Evolutionary conservation across 2,113 vertebrate species (phyloP).

Genomic region (Blennius ocellaris): DNA sequence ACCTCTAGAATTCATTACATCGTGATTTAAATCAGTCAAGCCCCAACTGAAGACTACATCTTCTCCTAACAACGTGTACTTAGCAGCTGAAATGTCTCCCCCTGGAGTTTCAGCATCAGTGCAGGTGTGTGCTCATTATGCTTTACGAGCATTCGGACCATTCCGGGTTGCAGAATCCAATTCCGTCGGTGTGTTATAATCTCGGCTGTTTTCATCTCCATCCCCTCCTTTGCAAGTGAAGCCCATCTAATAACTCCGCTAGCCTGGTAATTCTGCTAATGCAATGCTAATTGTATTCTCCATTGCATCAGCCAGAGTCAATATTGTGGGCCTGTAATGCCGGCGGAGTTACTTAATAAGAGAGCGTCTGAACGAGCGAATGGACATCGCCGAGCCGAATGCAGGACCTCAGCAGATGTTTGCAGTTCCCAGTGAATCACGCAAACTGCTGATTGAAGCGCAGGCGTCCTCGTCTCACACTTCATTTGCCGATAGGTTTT

Average conservation of each 20-base stretch:
- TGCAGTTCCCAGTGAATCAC: neutral
- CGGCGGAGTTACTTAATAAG: neutral
- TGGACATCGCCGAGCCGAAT: neutral
- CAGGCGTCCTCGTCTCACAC: no score
- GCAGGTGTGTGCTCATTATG: neutral
- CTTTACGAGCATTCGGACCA: neutral
- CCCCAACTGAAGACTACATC: neutral
- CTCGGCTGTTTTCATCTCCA: neutral
- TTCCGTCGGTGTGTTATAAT: neutral
- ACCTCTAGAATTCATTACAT: no score
- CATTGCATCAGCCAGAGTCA: neutral
- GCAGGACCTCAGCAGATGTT: neutral
- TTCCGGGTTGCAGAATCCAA: neutral
- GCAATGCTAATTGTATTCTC: slow-evolving; percentile 1
- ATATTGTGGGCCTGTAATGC: neutral
- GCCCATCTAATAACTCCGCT: neutral
- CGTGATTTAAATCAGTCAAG: neutral
- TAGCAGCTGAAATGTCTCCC: neutral
- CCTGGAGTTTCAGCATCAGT: neutral
- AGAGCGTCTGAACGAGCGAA: neutral
- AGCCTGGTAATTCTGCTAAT: neutral
- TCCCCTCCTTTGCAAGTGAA: neutral
- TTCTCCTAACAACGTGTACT: neutral
- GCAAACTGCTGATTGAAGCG: no score
- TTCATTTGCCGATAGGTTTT: no score